These are phyloP conservation scores for Menidia beryllina DNA, from an alignment of 2,113 vertebrate species.

Conservation along the genomic window DNA sequence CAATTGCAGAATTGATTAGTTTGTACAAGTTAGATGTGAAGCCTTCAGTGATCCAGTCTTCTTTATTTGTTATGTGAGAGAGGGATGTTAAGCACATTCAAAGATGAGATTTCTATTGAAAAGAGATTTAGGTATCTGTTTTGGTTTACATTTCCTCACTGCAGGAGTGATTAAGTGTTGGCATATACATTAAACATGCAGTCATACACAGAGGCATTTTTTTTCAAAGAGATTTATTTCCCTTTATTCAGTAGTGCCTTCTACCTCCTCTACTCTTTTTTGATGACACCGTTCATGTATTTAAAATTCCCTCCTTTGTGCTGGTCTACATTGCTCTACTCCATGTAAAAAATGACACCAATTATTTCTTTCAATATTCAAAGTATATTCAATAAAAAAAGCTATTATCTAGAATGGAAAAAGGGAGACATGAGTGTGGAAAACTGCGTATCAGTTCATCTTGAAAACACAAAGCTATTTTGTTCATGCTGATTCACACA, in stretches of 20 bases:
- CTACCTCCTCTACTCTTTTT: too few relatives aligned
- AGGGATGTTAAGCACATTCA: neutral
- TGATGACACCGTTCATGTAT: neutral
- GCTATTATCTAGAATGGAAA: too few relatives aligned
- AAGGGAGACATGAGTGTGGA: too few relatives aligned
- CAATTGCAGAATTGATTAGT: slow-evolving; percentile 34
- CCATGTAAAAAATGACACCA: too few relatives aligned
- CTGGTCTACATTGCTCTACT: too few relatives aligned
- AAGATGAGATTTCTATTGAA: neutral
- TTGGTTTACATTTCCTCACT: neutral
- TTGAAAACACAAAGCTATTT: too few relatives aligned
- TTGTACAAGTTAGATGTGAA: neutral
- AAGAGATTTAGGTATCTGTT: slow-evolving; percentile 21
- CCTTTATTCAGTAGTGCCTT: neutral
- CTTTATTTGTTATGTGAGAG: slow-evolving; percentile 5
- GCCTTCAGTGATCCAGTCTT: slow-evolving; percentile 21
- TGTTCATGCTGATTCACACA: too few relatives aligned
- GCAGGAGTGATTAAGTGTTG: neutral
- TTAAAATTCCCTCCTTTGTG: too few relatives aligned
- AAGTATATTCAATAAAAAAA: too few relatives aligned
- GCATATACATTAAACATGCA: slow-evolving; percentile 6
- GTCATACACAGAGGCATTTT: neutral
- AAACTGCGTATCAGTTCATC: too few relatives aligned
- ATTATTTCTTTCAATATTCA: too few relatives aligned
- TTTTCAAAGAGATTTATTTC: too few relatives aligned